A percentile compares a stretch with the other conserved stretches of the same genome.
Conservation (phyloP, 2,888 invertebrate species). For the Metacarcinus magister region DNA sequence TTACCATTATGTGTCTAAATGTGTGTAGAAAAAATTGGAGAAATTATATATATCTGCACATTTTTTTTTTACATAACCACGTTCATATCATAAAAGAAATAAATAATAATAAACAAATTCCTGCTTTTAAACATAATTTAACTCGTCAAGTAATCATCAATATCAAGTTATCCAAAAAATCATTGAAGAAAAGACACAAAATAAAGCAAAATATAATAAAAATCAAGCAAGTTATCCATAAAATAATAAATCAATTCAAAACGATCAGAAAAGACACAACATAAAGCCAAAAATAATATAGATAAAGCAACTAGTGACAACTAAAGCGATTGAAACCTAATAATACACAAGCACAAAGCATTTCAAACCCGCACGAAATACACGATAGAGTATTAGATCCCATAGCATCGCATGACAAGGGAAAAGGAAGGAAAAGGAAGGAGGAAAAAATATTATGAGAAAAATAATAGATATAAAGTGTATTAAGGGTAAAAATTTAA, state of each 20-base stretch:
- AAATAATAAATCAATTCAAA: neutral
- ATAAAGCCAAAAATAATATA: neutral
- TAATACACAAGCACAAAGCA: neutral
- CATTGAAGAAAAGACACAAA: neutral
- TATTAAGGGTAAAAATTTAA: neutral
- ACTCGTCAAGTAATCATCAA: neutral
- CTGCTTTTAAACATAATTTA: neutral
- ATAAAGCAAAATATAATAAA: neutral
- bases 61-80: neutral
- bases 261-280: neutral
- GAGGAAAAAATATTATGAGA: neutral
- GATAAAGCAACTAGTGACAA: neutral
- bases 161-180: constrained; percentile 13
- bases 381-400: neutral
- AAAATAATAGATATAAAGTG: neutral
- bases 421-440: neutral
- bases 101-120: neutral
- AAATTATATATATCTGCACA: neutral
- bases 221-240: neutral
- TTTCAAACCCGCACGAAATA: neutral
- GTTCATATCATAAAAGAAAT: neutral
- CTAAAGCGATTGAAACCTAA: neutral
- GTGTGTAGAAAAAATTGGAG: neutral
- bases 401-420: neutral
- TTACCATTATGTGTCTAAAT: neutral